Evolutionary conservation across 1,140 invertebrate species (phyloP).

Genomic region (Galleria mellonella): DNA sequence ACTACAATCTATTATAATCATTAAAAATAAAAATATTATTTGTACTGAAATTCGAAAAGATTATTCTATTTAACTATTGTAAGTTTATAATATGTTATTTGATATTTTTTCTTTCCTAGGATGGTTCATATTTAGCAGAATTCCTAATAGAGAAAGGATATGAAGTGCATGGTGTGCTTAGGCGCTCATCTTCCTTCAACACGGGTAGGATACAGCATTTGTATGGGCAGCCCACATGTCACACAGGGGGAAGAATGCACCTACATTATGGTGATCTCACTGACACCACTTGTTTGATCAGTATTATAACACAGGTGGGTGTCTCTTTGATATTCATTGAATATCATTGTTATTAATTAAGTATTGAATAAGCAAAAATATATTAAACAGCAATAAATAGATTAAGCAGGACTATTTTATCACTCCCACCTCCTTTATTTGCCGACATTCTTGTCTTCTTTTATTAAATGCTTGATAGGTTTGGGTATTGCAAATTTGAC

Average conservation of each 20-base stretch:
- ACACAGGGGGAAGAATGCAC: slow-evolving; percentile 90
- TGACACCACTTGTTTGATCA: slow-evolving; percentile 97
- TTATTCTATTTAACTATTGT: too few species aligned
- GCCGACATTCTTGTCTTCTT: too few species aligned
- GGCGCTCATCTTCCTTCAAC: slow-evolving; percentile 97
- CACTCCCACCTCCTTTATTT: too few species aligned
- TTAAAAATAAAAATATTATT: too few species aligned
- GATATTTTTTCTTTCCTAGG: slow-evolving; percentile 79
- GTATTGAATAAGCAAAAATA: slow-evolving; percentile 1
- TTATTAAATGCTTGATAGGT: too few species aligned
- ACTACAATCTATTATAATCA: too few species aligned
- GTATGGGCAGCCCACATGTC: slow-evolving; percentile 91
- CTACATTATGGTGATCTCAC: slow-evolving; percentile 99
- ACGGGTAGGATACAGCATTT: slow-evolving; percentile 97
- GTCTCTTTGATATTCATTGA: too few species aligned
- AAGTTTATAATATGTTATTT: background rate
- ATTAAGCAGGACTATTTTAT: too few species aligned
- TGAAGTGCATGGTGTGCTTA: slow-evolving; percentile 96
- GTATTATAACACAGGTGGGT: slow-evolving; percentile 87
- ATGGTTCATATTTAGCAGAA: slow-evolving; percentile 99
- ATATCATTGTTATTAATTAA: background rate
- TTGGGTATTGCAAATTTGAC: too few species aligned
- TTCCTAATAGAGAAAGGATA: slow-evolving; percentile 96
- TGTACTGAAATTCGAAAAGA: too few species aligned
- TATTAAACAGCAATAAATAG: too few species aligned